Evolutionary conservation across 2,888 invertebrate genomes (phyloP).

Genomic region (Polylopha cassiicola): DNA sequence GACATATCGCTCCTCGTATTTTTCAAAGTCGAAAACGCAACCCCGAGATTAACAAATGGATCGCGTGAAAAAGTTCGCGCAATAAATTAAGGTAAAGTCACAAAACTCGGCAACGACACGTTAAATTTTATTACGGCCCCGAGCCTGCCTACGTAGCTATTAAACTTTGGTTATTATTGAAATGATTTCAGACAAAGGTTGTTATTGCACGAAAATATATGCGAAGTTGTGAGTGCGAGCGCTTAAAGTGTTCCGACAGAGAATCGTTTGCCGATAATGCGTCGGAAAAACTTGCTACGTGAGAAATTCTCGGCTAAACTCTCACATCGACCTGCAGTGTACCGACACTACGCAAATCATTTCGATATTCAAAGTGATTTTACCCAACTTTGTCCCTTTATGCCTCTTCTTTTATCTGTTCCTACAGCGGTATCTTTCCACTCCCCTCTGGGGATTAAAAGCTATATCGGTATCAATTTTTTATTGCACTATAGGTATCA

Average conservation of each 20-base stretch:
- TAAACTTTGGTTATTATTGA: constrained; percentile 70
- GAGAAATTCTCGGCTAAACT: neutral
- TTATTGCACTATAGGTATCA: too few species aligned
- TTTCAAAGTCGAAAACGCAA: constrained; percentile 42
- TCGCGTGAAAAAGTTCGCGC: constrained; percentile 59
- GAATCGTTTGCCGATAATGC: constrained; percentile 35
- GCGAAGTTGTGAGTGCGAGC: constrained; percentile 41
- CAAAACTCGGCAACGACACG: constrained; percentile 57
- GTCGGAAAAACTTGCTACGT: constrained; percentile 26
- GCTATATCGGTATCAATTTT: too few species aligned
- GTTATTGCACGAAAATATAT: constrained; percentile 45
- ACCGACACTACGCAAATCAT: too few species aligned
- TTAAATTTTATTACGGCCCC: constrained; percentile 66
- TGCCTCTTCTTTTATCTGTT: too few species aligned
- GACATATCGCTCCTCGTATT: constrained; percentile 35
- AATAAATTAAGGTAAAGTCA: constrained; percentile 61
- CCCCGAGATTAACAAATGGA: constrained; percentile 59
- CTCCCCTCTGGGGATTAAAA: too few species aligned
- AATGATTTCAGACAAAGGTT: constrained; percentile 64
- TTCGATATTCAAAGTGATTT: too few species aligned
- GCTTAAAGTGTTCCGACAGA: too few species aligned
- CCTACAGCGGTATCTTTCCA: too few species aligned
- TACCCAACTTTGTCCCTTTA: too few species aligned
- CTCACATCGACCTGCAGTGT: too few species aligned
- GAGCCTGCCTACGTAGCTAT: constrained; percentile 49